These are phyloP conservation scores for Nemopilema nomurai DNA, from an alignment of 30 jellyfish, hydroid and myxozoan genomes.

Conservation along the genomic window DNA sequence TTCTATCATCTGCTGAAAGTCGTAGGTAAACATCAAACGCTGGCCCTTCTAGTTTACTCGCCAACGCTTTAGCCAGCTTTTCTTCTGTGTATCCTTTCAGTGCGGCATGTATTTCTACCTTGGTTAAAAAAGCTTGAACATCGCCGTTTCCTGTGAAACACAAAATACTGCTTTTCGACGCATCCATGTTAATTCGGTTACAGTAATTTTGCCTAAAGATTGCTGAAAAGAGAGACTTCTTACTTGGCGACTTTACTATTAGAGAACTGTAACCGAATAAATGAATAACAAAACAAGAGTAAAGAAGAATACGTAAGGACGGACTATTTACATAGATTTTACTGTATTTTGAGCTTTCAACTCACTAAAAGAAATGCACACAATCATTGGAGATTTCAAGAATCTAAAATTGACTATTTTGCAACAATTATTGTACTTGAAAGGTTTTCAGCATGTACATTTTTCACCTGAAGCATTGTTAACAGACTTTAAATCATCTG, in stretches of 20 bases:
- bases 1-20: slow-evolving; percentile 24
- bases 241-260: slow-evolving; percentile 10
- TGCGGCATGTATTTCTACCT: slow-evolving; percentile 42
- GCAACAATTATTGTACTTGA: no score
- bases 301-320: neutral
- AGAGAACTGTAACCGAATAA: slow-evolving; percentile 27
- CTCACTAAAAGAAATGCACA: no score
- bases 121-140: slow-evolving; percentile 36
- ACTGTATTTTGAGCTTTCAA: no score
- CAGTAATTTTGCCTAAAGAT: slow-evolving; percentile 39
- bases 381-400: no score
- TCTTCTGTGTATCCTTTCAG: slow-evolving; percentile 57
- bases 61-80: slow-evolving; percentile 37
- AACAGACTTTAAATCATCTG: no score
- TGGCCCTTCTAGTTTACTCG: slow-evolving; percentile 40
- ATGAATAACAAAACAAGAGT: neutral
- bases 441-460: no score
- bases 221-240: slow-evolving; percentile 60
- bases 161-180: slow-evolving; percentile 13
- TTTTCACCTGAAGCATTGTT: no score
- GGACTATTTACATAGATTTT: neutral
- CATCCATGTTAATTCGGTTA: slow-evolving; percentile 30
- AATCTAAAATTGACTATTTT: no score
- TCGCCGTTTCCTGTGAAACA: slow-evolving; percentile 38
- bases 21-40: slow-evolving; percentile 50